Conservation (phyloP, 2,888 invertebrate genomes). For the Lissocephala sabroskyi region DNA sequence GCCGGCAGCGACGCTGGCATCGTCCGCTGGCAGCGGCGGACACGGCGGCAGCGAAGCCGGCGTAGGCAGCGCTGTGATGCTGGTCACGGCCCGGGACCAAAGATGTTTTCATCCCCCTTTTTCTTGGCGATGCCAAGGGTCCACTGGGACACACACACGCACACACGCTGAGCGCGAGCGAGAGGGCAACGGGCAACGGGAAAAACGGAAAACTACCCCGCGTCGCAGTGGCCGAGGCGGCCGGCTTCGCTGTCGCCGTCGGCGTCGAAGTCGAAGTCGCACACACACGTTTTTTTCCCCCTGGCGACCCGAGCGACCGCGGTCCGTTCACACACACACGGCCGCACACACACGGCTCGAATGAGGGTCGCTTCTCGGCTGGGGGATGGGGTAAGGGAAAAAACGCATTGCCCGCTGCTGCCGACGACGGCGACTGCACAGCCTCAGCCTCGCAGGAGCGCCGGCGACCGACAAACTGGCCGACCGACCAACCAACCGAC, state of each 20-base stretch:
- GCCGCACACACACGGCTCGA: neutral
- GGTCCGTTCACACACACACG: slow-evolving; percentile 10
- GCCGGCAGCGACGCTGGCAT: slow-evolving; percentile 13
- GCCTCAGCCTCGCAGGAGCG: slow-evolving; percentile 19
- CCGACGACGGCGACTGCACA: slow-evolving; percentile 35
- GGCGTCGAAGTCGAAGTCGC: slow-evolving; percentile 27
- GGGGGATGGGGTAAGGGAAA: neutral
- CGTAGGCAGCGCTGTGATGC: no score
- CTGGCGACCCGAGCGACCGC: slow-evolving; percentile 1
- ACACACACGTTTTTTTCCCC: slow-evolving; percentile 20
- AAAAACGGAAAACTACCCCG: neutral
- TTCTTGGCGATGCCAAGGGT: slow-evolving; percentile 35
- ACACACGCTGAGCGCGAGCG: slow-evolving; percentile 22
- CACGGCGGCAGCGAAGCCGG: slow-evolving; percentile 19
- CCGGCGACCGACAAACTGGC: neutral
- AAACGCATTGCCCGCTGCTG: slow-evolving; percentile 11
- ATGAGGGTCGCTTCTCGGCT: no score
- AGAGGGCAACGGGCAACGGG: slow-evolving; percentile 24
- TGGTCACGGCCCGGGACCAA: slow-evolving; percentile 16
- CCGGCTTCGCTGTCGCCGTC: neutral
- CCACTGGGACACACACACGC: slow-evolving; percentile 43
- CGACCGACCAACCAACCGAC: slow-evolving; percentile 5
- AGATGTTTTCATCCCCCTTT: slow-evolving; percentile 52
- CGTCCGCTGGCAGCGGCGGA: slow-evolving; percentile 12
- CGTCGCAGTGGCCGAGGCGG: no score